A percentile compares a stretch with the other conserved stretches of the same genome.
Evolutionary conservation across 2,888 invertebrate genomes (phyloP).

Genomic region (Siphonodentalium dalli): DNA sequence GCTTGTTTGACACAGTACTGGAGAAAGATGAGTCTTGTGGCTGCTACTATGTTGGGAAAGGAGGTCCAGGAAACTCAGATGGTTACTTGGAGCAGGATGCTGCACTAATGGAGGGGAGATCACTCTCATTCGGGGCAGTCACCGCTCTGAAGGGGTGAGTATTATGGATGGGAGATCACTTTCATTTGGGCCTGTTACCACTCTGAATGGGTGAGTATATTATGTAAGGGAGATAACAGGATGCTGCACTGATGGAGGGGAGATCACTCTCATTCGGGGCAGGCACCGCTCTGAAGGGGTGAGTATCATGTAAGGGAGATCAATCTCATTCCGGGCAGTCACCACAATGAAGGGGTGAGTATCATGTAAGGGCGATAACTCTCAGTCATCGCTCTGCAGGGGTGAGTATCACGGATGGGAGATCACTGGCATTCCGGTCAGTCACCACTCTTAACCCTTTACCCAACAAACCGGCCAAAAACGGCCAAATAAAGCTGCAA

Average conservation of each 20-base stretch:
- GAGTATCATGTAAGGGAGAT: not conserved
- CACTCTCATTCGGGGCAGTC: constrained; percentile 41
- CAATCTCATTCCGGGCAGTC: constrained; percentile 37
- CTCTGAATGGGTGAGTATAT: no score
- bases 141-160: constrained; percentile 39
- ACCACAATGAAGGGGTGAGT: constrained; percentile 39
- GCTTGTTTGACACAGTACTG: no score
- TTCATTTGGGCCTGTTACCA: no score
- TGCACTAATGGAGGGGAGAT: constrained; percentile 42
- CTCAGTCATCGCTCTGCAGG: constrained; percentile 38
- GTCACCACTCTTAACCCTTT: no score
- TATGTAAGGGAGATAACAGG: no score
- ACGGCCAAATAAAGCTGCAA: no score
- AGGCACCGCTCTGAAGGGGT: constrained; percentile 44
- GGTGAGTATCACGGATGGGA: constrained; percentile 24
- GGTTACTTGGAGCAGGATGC: constrained; percentile 45
- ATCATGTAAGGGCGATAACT: not conserved
- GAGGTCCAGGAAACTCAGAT: constrained; percentile 37
- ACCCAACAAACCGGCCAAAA: no score
- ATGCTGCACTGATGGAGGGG: constrained; percentile 50
- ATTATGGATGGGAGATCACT: no score
- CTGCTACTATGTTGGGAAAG: constrained; percentile 35
- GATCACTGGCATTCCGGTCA: no score
- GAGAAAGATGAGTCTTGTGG: constrained; percentile 34
- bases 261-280: constrained; percentile 35